Base-by-base conservation (phyloP, 1,140 invertebrate genomes). In the Spodoptera frugiperda region DNA sequence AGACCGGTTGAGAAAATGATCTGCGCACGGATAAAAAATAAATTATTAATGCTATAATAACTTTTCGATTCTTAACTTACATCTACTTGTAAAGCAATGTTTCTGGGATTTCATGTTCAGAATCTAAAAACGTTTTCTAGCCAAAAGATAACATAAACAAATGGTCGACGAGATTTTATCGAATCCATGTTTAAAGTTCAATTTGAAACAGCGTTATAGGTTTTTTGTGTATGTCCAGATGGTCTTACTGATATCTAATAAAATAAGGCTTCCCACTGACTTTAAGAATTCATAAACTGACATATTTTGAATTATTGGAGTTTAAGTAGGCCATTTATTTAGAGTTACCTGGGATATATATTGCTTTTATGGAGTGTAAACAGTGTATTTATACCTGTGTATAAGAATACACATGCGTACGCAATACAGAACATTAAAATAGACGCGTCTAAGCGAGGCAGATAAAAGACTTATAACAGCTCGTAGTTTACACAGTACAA, bases 401-500 rank as follows among this genome's bases (percentile, higher is more conserved):
- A 15, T 21, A 54, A 19, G 11, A 19, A n/a, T 59, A 59, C 2
- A 21, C 10, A 61, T 48, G 48, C 15, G 15, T 46, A 67, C 19
- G 39, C 19, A 12, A 21, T 21, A 3, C 15, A 25, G 17, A 48
- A 33, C 39, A 30, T 59, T 46, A 49, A 73, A 59, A 15, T 19
- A 55, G 44, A 17, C 68, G 33, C 57, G 17, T 0, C 30, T 71
- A 6, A 72, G 44, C 39, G 57, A 57, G 17, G 9, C 17, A 59
- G 39, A 48, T 33, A 61, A 61, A 57, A 61, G 54, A 61, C 71
- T 73, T 49, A 21, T 72, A 57, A 12, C 33, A 55, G 53, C 30
- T 30, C 6, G 53, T 71, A 71, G 10, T 71, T 5, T 19, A 19
- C 51, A 21, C 39, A 48, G n/a, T 39, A 73, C 25, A 19, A 71